Evolutionary conservation across 2,113 vertebrate genomes (phyloP).

Genomic region (Callospermophilus lateralis): DNA sequence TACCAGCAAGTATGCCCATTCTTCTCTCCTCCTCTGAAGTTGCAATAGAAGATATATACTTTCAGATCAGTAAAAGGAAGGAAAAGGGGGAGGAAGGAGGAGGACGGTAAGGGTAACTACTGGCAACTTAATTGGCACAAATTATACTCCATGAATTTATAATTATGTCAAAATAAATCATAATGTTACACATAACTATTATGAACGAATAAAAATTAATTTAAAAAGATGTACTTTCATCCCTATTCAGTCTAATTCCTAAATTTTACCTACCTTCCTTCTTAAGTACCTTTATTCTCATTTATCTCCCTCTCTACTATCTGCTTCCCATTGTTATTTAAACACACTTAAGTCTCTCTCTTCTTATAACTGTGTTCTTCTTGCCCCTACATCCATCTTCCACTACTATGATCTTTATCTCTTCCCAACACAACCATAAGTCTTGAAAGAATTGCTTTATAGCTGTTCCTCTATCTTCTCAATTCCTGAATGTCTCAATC

Average conservation of each 20-base stretch:
- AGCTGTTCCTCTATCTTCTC: constrained; percentile 16
- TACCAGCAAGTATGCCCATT: neutral
- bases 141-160: too few species aligned
- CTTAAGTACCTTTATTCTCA: neutral
- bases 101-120: too few species aligned
- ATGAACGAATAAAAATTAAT: too few species aligned
- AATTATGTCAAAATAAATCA: too few species aligned
- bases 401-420: neutral
- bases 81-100: too few species aligned
- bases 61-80: too few species aligned
- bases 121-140: too few species aligned
- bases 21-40: neutral
- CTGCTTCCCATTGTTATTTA: neutral
- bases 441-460: constrained; percentile 43
- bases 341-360: neutral
- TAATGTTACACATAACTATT: too few species aligned
- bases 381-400: neutral
- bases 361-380: neutral
- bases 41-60: neutral
- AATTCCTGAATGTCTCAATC: neutral
- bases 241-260: neutral
- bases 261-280: neutral
- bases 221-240: neutral
- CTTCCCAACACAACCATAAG: neutral
- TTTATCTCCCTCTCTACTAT: neutral